These are phyloP conservation scores for Zaprionus obscuricornis DNA, from an alignment of 2,888 invertebrate species.

Conservation along the genomic window DNA sequence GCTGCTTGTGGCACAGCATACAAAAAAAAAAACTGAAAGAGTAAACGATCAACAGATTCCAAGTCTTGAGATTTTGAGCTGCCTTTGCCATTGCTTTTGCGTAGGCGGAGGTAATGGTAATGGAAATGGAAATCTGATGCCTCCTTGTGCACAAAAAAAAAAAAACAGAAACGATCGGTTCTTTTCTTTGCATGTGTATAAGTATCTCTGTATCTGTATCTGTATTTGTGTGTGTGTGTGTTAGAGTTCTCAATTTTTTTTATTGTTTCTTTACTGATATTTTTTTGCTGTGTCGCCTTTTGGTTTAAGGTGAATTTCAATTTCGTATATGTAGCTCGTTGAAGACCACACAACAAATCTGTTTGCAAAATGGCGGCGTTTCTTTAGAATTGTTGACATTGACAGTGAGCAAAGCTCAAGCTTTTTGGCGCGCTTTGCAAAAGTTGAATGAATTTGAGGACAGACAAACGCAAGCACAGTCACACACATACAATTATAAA, in stretches of 20 bases:
- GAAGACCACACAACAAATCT: slow-evolving; percentile 57
- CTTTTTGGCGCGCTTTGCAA: slow-evolving; percentile 65
- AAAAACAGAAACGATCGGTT: slow-evolving; percentile 17
- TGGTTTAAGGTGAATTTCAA: slow-evolving; percentile 66
- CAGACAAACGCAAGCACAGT: slow-evolving; percentile 4
- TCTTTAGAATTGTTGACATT: slow-evolving; percentile 35
- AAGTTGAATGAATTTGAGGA: slow-evolving; percentile 56
- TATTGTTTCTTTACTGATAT: slow-evolving; percentile 35
- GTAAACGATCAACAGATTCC: slow-evolving; percentile 14
- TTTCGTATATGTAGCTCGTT: slow-evolving; percentile 7
- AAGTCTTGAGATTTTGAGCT: background rate
- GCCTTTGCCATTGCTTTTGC: no score
- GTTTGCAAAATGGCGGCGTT: slow-evolving; percentile 44
- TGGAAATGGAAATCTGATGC: slow-evolving; percentile 62
- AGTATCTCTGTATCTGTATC: background rate
- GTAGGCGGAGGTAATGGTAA: slow-evolving; percentile 57
- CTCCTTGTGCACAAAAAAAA: slow-evolving; percentile 9
- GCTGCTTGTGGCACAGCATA: slow-evolving; percentile 44
- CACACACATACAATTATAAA: background rate
- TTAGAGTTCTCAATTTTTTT: no score
- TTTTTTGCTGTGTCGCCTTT: slow-evolving; percentile 44
- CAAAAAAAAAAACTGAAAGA: slow-evolving; percentile 5
- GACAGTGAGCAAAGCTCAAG: slow-evolving; percentile 40
- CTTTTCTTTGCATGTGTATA: no score
- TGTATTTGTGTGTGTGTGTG: slow-evolving; percentile 9